phyloP scores from a whole-genome alignment of 2,797 vertebrate genomes.

The Darevskia nairensis region DNA sequence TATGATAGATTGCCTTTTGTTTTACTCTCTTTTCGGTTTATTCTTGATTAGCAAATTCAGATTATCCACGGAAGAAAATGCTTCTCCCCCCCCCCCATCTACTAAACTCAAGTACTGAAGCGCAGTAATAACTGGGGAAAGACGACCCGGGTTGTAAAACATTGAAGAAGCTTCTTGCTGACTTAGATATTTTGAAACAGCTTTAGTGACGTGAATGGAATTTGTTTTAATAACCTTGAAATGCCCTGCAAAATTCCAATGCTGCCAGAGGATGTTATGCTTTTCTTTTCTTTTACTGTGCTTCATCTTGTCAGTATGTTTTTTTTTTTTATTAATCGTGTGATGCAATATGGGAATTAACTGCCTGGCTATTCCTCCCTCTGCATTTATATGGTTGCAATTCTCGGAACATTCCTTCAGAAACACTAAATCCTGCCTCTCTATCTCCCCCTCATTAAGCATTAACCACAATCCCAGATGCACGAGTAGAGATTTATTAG shows the following conservation, averaged over 20 bases:
- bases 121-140: constrained; percentile 34
- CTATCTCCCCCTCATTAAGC: constrained; percentile 36
- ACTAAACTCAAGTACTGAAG: constrained; percentile 41
- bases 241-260: constrained; percentile 58
- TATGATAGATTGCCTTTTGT: constrained; percentile 29
- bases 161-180: constrained; percentile 36
- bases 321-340: constrained; percentile 40
- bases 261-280: constrained; percentile 59
- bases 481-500: constrained; percentile 44
- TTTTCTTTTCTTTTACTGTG: constrained; percentile 47
- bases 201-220: constrained; percentile 43
- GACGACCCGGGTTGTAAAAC: constrained; percentile 22
- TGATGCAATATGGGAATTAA: constrained; percentile 62
- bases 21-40: constrained; percentile 41
- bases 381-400: constrained; percentile 49
- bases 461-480: constrained; percentile 50
- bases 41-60: constrained; percentile 37
- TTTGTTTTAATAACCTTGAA: constrained; percentile 64
- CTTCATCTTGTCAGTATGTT: constrained; percentile 53
- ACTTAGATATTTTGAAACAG: constrained; percentile 49
- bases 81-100: not conserved
- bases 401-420: constrained; percentile 45
- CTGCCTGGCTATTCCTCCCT: constrained; percentile 37
- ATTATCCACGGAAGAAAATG: not conserved
- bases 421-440: constrained; percentile 48